Percentiles rank a stretch among this genome's conserved stretches.
Evolutionary conservation across 2,797 vertebrate species (phyloP).

Genomic region (Pangasius larnaudii): DNA sequence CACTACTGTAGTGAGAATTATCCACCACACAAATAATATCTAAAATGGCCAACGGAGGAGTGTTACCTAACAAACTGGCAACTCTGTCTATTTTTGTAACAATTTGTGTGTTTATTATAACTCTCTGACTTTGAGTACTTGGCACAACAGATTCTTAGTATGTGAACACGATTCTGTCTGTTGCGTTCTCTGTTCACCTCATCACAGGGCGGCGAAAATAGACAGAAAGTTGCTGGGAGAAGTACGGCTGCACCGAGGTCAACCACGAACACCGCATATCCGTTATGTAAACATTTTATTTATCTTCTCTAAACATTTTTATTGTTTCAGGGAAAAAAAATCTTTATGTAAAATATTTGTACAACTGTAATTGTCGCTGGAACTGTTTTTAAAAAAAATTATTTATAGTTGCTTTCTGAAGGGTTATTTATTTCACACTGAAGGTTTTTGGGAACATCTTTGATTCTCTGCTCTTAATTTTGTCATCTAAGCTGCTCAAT

Average conservation of each 20-base stretch:
- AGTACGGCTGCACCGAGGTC: constrained; percentile 62
- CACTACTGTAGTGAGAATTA: neutral
- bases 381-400: constrained; percentile 71
- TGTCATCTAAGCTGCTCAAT: neutral
- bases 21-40: neutral
- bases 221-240: constrained; percentile 47
- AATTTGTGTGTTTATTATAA: neutral
- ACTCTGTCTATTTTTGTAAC: neutral
- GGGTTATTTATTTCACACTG: constrained; percentile 46
- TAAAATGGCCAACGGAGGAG: neutral
- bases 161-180: constrained; percentile 1
- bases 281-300: constrained; percentile 93
- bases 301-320: constrained; percentile 89
- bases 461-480: neutral
- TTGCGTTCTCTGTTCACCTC: constrained; percentile 7
- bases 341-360: constrained; percentile 88
- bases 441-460: constrained; percentile 40
- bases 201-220: constrained; percentile 20
- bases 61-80: neutral
- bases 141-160: neutral
- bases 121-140: neutral
- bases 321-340: constrained; percentile 73
- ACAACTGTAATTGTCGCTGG: constrained; percentile 86
- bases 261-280: constrained; percentile 80
- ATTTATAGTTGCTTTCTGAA: constrained; percentile 64